A percentile compares a stretch with the other conserved stretches of the same genome.
These are phyloP conservation scores for Arrhamphus sclerolepis DNA, from an alignment of 2,797 vertebrate species.

Conservation along the genomic window DNA sequence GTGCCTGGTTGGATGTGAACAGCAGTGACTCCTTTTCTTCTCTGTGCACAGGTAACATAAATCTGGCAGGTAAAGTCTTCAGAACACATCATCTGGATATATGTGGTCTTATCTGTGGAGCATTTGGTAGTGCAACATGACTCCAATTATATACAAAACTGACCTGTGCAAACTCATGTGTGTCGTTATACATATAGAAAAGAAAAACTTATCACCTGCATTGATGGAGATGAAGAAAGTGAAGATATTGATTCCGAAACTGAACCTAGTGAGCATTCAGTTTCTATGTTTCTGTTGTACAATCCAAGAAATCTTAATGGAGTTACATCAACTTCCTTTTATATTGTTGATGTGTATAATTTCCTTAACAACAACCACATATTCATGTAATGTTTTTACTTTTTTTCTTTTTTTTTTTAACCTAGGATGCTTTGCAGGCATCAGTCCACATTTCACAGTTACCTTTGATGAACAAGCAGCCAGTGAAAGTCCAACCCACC, in stretches of 20 bases:
- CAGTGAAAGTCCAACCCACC: too few species aligned
- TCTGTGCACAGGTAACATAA: conserved; percentile 28
- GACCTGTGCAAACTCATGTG: not conserved
- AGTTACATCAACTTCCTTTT: not conserved
- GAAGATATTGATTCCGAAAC: conserved; percentile 42
- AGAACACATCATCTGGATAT: not conserved
- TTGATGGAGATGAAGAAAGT: conserved; percentile 32
- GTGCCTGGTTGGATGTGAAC: conserved; percentile 2
- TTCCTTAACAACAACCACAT: too few species aligned
- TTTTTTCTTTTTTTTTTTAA: too few species aligned
- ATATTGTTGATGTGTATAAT: not conserved
- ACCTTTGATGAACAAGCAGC: too few species aligned
- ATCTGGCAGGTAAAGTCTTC: not conserved
- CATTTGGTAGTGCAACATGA: not conserved
- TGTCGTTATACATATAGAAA: conserved; percentile 10
- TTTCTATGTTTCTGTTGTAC: not conserved
- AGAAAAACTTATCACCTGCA: conserved; percentile 5
- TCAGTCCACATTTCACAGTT: too few species aligned
- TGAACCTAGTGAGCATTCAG: conserved; percentile 51
- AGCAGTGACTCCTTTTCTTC: conserved; percentile 4
- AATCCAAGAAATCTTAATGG: not conserved
- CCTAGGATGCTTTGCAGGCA: too few species aligned
- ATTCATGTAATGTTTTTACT: too few species aligned
- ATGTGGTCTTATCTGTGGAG: too few species aligned
- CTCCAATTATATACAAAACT: not conserved